phyloP scores from a whole-genome alignment of 1,140 invertebrate species.

The Patella vulgata region DNA sequence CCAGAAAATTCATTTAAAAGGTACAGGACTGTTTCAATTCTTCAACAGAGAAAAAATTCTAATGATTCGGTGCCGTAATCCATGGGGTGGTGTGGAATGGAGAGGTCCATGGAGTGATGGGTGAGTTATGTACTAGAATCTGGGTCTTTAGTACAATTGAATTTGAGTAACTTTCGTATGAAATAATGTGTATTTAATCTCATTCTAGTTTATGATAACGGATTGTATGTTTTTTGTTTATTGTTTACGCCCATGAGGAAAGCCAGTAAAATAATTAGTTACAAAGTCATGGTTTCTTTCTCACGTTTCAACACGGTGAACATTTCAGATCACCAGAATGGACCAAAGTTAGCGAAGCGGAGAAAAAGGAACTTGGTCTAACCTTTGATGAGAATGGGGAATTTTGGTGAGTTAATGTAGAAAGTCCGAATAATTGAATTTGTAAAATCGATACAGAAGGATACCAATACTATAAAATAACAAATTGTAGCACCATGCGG shows the following conservation, averaged over 20 bases:
- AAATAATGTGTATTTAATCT: background rate
- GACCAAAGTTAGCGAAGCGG: constrained; percentile 89
- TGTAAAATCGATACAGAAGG: too few species aligned
- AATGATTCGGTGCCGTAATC: constrained; percentile 72
- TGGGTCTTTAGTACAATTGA: background rate
- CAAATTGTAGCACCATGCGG: too few species aligned
- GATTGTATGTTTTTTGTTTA: constrained; percentile 1
- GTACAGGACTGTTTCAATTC: constrained; percentile 48
- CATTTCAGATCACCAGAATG: constrained; percentile 76
- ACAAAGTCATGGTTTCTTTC: too few species aligned
- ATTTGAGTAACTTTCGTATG: background rate
- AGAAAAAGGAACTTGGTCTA: constrained; percentile 89
- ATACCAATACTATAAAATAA: too few species aligned
- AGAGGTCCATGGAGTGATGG: constrained; percentile 77
- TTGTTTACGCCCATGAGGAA: too few species aligned
- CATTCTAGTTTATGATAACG: background rate
- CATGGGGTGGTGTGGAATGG: constrained; percentile 85
- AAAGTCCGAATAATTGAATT: too few species aligned
- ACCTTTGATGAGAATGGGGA: constrained; percentile 96
- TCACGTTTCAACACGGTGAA: too few species aligned
- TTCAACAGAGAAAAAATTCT: constrained; percentile 59
- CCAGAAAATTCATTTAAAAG: constrained; percentile 48
- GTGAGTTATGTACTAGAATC: constrained; percentile 35
- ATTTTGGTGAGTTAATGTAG: constrained; percentile 80
- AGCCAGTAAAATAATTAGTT: too few species aligned